A percentile compares a stretch with the other conserved stretches of the same genome.
Evolutionary conservation across 2,888 invertebrate species (phyloP).

Genomic region (Xiphydria camelus): DNA sequence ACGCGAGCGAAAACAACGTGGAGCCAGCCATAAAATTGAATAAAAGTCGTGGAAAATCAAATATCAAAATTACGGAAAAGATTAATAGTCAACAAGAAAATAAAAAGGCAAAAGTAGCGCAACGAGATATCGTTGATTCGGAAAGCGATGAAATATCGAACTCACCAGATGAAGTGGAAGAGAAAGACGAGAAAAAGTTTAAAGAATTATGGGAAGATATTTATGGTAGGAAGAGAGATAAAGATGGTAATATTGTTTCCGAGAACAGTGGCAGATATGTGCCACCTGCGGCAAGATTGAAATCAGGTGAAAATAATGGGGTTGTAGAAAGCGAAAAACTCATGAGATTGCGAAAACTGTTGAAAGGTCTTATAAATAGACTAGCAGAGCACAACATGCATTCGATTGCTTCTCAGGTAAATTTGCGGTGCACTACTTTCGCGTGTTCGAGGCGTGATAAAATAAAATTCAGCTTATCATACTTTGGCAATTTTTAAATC

Average conservation of each 20-base stretch:
- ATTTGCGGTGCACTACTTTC: background rate
- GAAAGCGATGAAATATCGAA: too few relatives aligned
- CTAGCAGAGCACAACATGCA: slow-evolving; percentile 87
- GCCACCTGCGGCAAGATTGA: slow-evolving; percentile 78
- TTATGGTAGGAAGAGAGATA: slow-evolving; percentile 84
- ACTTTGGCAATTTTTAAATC: background rate
- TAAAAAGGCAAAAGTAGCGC: slow-evolving; percentile 15
- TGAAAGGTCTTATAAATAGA: slow-evolving; percentile 88
- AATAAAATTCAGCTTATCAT: slow-evolving; percentile 6
- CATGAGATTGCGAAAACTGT: slow-evolving; percentile 71
- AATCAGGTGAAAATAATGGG: slow-evolving; percentile 56
- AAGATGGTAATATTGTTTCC: slow-evolving; percentile 76
- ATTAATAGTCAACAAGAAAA: slow-evolving; percentile 17
- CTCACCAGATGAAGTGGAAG: slow-evolving; percentile 19
- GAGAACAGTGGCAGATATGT: slow-evolving; percentile 70
- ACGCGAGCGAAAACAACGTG: too few relatives aligned
- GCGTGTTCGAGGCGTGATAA: too few relatives aligned
- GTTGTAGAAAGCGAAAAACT: slow-evolving; percentile 63
- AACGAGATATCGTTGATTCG: too few relatives aligned
- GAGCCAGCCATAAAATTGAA: too few relatives aligned
- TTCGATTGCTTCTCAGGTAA: slow-evolving; percentile 69
- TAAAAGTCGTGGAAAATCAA: slow-evolving; percentile 18
- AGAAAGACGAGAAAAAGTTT: slow-evolving; percentile 14
- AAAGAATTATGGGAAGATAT: slow-evolving; percentile 81
- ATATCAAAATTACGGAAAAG: slow-evolving; percentile 12